Conservation (phyloP, 2,888 invertebrate species). For the Oxycera nigricornis region DNA sequence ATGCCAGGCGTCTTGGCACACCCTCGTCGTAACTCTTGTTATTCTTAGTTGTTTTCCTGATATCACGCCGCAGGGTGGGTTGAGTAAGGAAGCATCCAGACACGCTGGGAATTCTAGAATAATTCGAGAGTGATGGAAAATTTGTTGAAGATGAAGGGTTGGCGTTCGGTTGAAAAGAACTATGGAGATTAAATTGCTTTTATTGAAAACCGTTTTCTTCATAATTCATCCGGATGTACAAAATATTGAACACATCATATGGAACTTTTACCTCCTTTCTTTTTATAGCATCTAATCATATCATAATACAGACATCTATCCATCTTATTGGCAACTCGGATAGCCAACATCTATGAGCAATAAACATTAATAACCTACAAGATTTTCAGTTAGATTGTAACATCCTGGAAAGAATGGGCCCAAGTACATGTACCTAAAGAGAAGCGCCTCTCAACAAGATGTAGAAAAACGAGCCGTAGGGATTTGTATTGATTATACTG, state of each 20-base stretch:
- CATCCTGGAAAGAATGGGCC: background rate
- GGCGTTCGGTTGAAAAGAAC: too few relatives aligned
- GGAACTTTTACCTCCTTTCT: background rate
- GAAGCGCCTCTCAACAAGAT: background rate
- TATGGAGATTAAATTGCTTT: background rate
- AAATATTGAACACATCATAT: too few relatives aligned
- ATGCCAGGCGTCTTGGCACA: background rate
- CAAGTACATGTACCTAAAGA: background rate
- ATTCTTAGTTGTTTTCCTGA: slow-evolving; percentile 25
- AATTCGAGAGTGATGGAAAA: background rate
- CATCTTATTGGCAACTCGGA: background rate
- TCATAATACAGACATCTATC: background rate
- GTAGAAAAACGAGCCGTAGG: slow-evolving; percentile 10
- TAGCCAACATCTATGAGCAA: background rate
- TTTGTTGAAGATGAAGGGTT: background rate
- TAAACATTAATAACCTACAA: background rate
- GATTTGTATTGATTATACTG: slow-evolving; percentile 35
- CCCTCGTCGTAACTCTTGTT: slow-evolving; percentile 7
- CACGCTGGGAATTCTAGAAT: background rate
- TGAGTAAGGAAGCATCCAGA: background rate
- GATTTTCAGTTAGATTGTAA: background rate
- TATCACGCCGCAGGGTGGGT: background rate
- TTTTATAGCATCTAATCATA: background rate
- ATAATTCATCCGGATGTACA: too few relatives aligned
- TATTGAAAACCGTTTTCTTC: background rate